Evolutionary conservation across 2,113 vertebrate species (phyloP), one percentile per base, ranked within the genome.

Genomic region (Dascyllus trimaculatus): DNA sequence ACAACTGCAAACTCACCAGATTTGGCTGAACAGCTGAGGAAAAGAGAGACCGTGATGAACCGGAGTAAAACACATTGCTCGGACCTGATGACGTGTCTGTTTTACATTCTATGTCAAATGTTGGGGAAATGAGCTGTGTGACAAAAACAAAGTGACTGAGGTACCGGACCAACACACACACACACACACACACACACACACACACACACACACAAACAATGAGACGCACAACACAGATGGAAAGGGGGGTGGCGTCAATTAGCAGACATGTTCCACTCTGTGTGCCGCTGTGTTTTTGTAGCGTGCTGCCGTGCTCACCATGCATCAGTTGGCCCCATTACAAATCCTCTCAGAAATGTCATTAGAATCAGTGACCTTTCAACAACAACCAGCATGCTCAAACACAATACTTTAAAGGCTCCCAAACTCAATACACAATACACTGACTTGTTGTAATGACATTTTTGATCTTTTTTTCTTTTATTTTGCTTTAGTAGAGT

Each of bases 321-420:
- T 81, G 85, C 86, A 87, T 80, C 86, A 70, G 59, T 74, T 78
- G 71, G 73, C 73, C 62, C 29, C 72, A 75, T 87, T 86, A 89
- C 75, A 84, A 85, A 87, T 71, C 63, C 87, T 85, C 67, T 85
- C 62, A 66, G 63, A 91, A 93, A 92, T 90, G 86, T 82, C 85
- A 92, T 84, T 75, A 83, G 75, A 92, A 69, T 62, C 86, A 87
- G 74, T 92, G 89, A 92, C 92, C 90, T 92, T 93, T 92, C 38
- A 65, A 82, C 67, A 78, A 65, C 29, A 79, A 84, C 26, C 81
- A 46, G 58, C 43, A 15, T 26, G 60, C 61, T 85, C 52, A 73
- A 65, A 82, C 71, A 87, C 71, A 82, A 80, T 38, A 46, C 52
- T 63, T 54, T 26, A 69, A 71, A 81, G 65, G 66, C 48, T 59